A percentile compares a stretch with the other conserved stretches of the same genome.
These are phyloP conservation scores for Bucco capensis DNA, from an alignment of 2,113 vertebrate species.

Conservation along the genomic window DNA sequence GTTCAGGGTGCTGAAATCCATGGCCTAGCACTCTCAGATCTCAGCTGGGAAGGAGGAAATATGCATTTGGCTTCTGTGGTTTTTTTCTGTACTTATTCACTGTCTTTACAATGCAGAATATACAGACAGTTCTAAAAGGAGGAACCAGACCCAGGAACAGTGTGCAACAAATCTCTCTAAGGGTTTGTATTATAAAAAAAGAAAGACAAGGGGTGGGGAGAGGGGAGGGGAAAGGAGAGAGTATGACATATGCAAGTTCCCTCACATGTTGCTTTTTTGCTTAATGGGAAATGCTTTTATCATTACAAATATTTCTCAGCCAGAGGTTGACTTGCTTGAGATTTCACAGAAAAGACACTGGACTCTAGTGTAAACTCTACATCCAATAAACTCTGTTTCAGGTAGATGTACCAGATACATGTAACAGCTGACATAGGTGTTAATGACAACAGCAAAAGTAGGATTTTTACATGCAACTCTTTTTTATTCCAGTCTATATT, in stretches of 20 bases:
- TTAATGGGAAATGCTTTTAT: neutral
- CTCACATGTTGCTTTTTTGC: neutral
- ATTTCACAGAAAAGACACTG: neutral
- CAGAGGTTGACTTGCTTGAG: neutral
- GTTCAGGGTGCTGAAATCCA: neutral
- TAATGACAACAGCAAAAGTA: neutral
- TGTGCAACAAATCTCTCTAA: neutral
- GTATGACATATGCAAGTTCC: neutral
- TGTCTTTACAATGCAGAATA: neutral
- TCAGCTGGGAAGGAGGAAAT: neutral
- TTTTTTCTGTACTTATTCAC: neutral
- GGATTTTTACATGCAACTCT: neutral
- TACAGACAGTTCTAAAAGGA: neutral
- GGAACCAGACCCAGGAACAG: neutral
- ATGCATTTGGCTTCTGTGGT: accelerated
- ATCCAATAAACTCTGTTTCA: neutral
- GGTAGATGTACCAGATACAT: neutral
- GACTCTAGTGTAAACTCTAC: neutral
- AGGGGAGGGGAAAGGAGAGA: too few relatives aligned
- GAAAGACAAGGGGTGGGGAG: too few relatives aligned
- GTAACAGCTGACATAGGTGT: neutral
- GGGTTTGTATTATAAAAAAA: neutral
- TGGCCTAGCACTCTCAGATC: neutral
- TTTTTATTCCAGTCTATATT: neutral
- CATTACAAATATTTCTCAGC: neutral